Conservation (phyloP, 2,888 invertebrate genomes). For the Gisinianus flammeolus region DNA sequence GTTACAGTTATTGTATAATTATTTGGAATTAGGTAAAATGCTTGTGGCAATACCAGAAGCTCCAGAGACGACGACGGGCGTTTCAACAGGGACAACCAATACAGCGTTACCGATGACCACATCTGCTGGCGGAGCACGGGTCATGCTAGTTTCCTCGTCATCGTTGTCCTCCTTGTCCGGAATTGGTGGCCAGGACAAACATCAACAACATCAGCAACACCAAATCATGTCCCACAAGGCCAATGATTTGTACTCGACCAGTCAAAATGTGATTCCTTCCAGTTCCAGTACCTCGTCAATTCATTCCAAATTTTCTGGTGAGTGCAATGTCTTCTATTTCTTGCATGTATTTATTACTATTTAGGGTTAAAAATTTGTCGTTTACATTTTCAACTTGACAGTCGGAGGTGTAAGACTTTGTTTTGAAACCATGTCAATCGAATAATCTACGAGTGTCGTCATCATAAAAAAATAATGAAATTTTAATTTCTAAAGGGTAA, state of each 20-base stretch:
- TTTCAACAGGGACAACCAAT: not conserved
- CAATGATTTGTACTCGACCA: slow-evolving; percentile 10
- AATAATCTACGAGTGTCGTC: no score
- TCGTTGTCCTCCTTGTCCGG: slow-evolving; percentile 9
- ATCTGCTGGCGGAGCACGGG: slow-evolving; percentile 47
- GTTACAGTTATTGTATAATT: no score
- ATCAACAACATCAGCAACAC: slow-evolving; percentile 23
- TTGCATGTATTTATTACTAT: not conserved
- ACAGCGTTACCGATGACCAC: slow-evolving; percentile 43
- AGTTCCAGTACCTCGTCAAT: slow-evolving; percentile 45
- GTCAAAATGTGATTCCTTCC: slow-evolving; percentile 47
- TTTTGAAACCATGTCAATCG: not conserved
- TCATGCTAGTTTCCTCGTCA: slow-evolving; percentile 17
- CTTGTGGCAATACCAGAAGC: slow-evolving; percentile 57
- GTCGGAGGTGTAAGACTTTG: not conserved
- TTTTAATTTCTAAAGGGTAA: no score
- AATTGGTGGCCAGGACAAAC: slow-evolving; percentile 4
- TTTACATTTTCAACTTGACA: not conserved
- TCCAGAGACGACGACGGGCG: slow-evolving; percentile 25
- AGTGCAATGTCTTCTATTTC: slow-evolving; percentile 1
- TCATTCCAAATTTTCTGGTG: slow-evolving; percentile 48
- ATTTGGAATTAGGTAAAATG: no score
- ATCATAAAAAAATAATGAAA: no score
- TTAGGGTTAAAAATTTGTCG: not conserved
- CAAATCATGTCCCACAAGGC: slow-evolving; percentile 1